These are phyloP conservation scores for Drosophila sp. DNA, from an alignment of 1,140 invertebrate species.

Conservation along the genomic window DNA sequence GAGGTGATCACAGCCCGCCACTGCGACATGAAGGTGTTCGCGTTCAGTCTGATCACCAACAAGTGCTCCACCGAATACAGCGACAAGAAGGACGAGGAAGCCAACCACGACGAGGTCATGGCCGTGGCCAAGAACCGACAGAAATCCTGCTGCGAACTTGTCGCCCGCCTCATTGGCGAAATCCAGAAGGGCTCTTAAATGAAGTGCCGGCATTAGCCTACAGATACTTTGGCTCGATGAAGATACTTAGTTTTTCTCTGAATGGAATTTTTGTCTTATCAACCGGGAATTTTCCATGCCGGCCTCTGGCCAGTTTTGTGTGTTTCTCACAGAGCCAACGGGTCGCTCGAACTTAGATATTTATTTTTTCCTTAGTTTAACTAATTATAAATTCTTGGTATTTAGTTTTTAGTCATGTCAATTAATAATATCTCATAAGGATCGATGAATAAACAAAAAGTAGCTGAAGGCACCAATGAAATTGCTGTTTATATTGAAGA, in stretches of 20 bases:
- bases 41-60: constrained; percentile 97
- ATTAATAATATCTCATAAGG: no score
- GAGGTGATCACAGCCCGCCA: constrained; percentile 89
- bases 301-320: constrained; percentile 31
- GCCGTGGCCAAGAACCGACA: constrained; percentile 90
- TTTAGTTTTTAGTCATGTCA: no score
- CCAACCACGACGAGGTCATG: constrained; percentile 96
- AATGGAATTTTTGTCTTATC: constrained; percentile 60
- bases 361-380: not conserved
- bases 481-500: no score
- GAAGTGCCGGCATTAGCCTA: constrained; percentile 12
- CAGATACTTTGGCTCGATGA: constrained; percentile 1
- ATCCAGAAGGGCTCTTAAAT: constrained; percentile 46
- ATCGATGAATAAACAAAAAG: constrained; percentile 16
- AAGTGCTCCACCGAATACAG: constrained; percentile 93
- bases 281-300: constrained; percentile 65
- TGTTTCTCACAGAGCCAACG: not conserved
- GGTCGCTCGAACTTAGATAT: not conserved
- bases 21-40: constrained; percentile 95
- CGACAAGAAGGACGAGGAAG: constrained; percentile 86
- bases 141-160: constrained; percentile 71
- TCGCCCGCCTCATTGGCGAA: constrained; percentile 73
- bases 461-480: constrained; percentile 6
- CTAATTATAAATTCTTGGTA: not conserved
- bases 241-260: constrained; percentile 29